Conservation (phyloP, 2,113 vertebrate genomes). For the Urocolius indicus region DNA sequence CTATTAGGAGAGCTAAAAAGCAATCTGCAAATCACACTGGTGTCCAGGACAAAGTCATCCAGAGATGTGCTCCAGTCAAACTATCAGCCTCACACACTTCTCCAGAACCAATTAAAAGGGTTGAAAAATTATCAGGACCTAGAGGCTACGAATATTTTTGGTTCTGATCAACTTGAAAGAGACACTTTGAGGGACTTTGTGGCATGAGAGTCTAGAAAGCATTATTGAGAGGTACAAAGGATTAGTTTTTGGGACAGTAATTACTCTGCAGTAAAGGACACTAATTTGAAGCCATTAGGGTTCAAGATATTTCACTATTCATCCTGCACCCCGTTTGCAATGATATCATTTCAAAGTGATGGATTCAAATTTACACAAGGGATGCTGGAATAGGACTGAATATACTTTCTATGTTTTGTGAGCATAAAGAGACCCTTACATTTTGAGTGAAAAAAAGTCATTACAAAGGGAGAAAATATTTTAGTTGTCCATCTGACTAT, state of each 20-base stretch:
- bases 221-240: slow-evolving; percentile 18
- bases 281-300: slow-evolving; percentile 1
- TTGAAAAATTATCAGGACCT: neutral
- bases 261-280: slow-evolving; percentile 23
- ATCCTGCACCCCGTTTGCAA: neutral
- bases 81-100: neutral
- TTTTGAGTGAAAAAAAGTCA: neutral
- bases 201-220: neutral
- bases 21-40: neutral
- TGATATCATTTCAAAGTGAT: slow-evolving; percentile 42
- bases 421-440: slow-evolving; percentile 20
- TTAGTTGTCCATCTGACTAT: neutral
- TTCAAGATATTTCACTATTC: slow-evolving; percentile 34
- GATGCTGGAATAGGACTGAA: neutral
- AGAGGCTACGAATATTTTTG: neutral
- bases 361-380: slow-evolving; percentile 22
- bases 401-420: neutral
- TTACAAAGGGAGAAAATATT: slow-evolving; percentile 43
- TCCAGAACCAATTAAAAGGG: slow-evolving; percentile 1
- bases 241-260: slow-evolving; percentile 35
- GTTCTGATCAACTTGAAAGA: slow-evolving; percentile 11
- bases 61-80: neutral
- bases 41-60: neutral
- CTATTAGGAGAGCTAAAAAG: neutral
- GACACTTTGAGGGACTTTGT: slow-evolving; percentile 9